phyloP scores from a whole-genome alignment of 1,140 invertebrate species.

The Pectinophora gossypiella region DNA sequence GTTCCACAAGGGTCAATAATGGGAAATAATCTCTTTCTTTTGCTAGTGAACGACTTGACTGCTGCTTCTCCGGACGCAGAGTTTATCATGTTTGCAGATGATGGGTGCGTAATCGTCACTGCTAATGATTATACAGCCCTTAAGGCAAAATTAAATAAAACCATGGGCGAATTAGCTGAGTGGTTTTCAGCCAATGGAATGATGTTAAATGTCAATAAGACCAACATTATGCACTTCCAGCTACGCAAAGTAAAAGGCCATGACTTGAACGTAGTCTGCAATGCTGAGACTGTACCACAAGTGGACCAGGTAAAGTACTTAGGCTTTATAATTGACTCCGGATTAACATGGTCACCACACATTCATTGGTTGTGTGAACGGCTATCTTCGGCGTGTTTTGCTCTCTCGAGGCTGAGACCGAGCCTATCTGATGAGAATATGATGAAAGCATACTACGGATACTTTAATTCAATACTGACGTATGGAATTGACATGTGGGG shows the following conservation, averaged over 20 bases:
- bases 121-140: neutral
- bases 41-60: slow-evolving; percentile 2
- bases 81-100: slow-evolving; percentile 4
- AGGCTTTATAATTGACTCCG: neutral
- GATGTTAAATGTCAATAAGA: neutral
- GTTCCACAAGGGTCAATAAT: slow-evolving; percentile 2
- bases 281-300: neutral
- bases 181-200: slow-evolving; percentile 4
- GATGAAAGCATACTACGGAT: slow-evolving; percentile 8
- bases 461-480: slow-evolving; percentile 5
- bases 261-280: neutral
- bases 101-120: neutral
- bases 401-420: neutral
- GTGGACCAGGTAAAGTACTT: neutral
- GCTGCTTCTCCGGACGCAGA: neutral
- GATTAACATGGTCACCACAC: slow-evolving; percentile 1
- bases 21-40: slow-evolving; percentile 1
- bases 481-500: slow-evolving; percentile 10
- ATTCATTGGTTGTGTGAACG: neutral
- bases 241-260: neutral
- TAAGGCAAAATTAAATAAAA: neutral
- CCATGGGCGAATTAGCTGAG: neutral
- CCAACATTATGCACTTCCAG: slow-evolving; percentile 1
- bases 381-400: slow-evolving; percentile 1
- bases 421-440: neutral